Evolutionary conservation across 1,140 invertebrate genomes (phyloP).

Genomic region (Camponotus floridanus): DNA sequence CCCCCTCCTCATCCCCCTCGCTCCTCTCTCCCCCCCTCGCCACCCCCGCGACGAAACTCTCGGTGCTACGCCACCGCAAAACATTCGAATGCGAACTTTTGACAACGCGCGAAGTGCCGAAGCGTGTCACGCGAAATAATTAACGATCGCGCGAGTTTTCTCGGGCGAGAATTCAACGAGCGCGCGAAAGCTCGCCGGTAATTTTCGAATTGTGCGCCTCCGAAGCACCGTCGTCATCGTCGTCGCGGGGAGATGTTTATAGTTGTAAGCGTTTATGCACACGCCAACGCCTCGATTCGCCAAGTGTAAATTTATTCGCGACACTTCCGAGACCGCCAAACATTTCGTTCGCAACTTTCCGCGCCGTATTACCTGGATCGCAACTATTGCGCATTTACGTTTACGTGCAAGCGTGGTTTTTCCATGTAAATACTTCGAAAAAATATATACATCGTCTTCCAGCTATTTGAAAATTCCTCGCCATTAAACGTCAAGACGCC

Average conservation of each 20-base stretch:
- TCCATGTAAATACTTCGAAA: neutral
- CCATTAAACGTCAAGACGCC: neutral
- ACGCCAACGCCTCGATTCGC: conserved; percentile 23
- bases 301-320: conserved; percentile 49
- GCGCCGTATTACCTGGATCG: neutral
- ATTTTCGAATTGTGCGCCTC: conserved; percentile 55
- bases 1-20: conserved; percentile 43
- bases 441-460: no score
- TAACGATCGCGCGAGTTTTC: conserved; percentile 84
- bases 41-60: conserved; percentile 78
- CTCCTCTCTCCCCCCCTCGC: neutral
- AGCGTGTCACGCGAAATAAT: conserved; percentile 84
- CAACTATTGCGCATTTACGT: conserved; percentile 2
- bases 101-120: conserved; percentile 83
- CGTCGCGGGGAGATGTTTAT: conserved; percentile 5
- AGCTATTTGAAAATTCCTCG: neutral
- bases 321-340: conserved; percentile 22
- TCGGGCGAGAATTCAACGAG: conserved; percentile 75
- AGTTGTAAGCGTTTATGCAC: conserved; percentile 6
- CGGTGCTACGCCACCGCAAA: conserved; percentile 77
- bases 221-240: neutral
- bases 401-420: neutral
- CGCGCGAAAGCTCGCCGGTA: conserved; percentile 43
- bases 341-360: conserved; percentile 54
- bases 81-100: conserved; percentile 83